These are phyloP conservation scores for Heliconius hortense DNA, from an alignment of 2,888 invertebrate species.

Conservation along the genomic window DNA sequence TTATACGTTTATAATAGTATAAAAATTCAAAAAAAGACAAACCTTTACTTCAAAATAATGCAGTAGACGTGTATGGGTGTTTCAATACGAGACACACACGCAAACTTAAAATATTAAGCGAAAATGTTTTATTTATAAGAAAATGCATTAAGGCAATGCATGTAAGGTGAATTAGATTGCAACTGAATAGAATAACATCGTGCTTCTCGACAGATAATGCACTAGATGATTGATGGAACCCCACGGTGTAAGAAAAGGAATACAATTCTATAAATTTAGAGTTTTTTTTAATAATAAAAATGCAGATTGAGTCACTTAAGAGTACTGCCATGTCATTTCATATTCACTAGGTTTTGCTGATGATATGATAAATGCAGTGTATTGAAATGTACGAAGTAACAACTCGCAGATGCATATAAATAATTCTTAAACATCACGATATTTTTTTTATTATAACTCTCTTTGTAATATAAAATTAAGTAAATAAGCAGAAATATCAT, in stretches of 20 bases:
- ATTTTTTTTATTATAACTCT: not conserved
- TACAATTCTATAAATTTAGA: conserved; percentile 29
- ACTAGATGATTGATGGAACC: conserved; percentile 43
- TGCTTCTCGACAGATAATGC: conserved; percentile 42
- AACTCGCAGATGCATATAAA: not conserved
- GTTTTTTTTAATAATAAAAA: conserved; percentile 30
- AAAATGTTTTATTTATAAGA: conserved; percentile 22
- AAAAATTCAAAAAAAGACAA: not conserved
- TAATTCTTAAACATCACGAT: not conserved
- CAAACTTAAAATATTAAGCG: not conserved
- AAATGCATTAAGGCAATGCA: conserved; percentile 33
- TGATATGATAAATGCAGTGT: conserved; percentile 18
- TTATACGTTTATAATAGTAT: not conserved
- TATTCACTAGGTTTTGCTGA: conserved; percentile 19
- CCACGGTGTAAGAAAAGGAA: conserved; percentile 35
- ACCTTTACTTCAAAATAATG: not conserved
- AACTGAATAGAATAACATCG: conserved; percentile 43
- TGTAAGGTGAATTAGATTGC: conserved; percentile 41
- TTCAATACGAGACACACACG: not conserved
- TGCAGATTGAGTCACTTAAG: conserved; percentile 33
- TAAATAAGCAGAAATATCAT: no score
- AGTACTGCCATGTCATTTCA: conserved; percentile 27
- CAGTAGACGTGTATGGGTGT: not conserved
- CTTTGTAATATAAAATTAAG: not conserved
- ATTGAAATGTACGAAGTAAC: conserved; percentile 6